phyloP scores from a whole-genome alignment of 2,888 invertebrate species.

The Protonemura montana region DNA sequence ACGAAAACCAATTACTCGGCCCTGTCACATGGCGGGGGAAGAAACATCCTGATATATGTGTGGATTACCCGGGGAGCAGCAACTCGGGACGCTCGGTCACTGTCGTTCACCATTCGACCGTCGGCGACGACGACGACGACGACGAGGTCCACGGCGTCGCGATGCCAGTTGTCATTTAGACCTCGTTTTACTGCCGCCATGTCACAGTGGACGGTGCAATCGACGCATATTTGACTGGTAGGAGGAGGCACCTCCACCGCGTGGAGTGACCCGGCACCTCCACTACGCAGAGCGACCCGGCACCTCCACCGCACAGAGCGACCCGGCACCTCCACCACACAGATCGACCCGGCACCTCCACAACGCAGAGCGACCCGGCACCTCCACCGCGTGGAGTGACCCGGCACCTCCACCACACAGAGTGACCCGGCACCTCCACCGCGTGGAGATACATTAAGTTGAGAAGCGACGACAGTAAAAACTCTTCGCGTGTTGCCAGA shows the following conservation, averaged over 20 bases:
- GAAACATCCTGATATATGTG: constrained; percentile 44
- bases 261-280: too few relatives aligned
- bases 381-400: too few relatives aligned
- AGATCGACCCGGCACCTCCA: too few relatives aligned
- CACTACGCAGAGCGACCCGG: too few relatives aligned
- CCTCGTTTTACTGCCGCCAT: not conserved
- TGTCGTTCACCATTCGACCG: constrained; percentile 1
- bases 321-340: not conserved
- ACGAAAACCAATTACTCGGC: constrained; percentile 44
- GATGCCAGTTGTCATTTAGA: not conserved
- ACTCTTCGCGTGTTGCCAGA: not conserved
- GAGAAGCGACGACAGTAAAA: not conserved
- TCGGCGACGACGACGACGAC: not conserved
- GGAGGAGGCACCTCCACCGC: too few relatives aligned
- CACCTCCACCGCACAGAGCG: too few relatives aligned
- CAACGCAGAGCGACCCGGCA: too few relatives aligned
- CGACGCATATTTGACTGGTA: too few relatives aligned
- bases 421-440: not conserved
- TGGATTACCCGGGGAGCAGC: constrained; percentile 15
- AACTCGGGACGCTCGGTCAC: not conserved
- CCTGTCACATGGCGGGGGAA: constrained; percentile 27
- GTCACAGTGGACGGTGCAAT: not conserved
- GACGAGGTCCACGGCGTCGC: not conserved
- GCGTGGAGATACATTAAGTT: not conserved
- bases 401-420: not conserved